A percentile compares a stretch with the other conserved stretches of the same genome.
Evolutionary conservation across 2,797 vertebrate genomes (phyloP).

Genomic region (Oreortyx pictus): DNA sequence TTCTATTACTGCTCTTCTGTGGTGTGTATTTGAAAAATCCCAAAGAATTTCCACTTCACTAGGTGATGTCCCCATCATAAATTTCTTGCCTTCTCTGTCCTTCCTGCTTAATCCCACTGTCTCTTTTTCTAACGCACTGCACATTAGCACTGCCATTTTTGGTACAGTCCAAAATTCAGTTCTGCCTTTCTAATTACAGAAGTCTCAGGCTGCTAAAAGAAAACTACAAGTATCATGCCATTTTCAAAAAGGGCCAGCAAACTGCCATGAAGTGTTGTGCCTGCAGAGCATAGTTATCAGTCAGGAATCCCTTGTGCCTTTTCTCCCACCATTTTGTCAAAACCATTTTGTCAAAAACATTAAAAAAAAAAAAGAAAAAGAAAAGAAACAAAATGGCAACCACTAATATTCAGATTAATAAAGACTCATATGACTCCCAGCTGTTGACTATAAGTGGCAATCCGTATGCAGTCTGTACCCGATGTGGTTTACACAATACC

Average conservation of each 20-base stretch:
- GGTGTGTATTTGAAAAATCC: constrained; percentile 57
- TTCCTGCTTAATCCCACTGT: constrained; percentile 48
- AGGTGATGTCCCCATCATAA: constrained; percentile 57
- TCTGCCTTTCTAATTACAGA: not conserved
- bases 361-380: not conserved
- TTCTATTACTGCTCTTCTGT: constrained; percentile 28
- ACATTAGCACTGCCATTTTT: constrained; percentile 60
- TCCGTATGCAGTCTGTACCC: constrained; percentile 31
- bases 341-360: not conserved
- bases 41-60: constrained; percentile 49
- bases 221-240: not conserved
- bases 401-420: constrained; percentile 59
- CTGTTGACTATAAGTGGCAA: constrained; percentile 64
- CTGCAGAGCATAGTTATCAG: not conserved
- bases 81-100: constrained; percentile 40
- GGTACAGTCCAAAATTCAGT: constrained; percentile 48
- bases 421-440: constrained; percentile 53
- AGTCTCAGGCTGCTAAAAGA: constrained; percentile 40
- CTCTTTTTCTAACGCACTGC: constrained; percentile 35
- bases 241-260: not conserved
- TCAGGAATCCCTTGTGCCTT: not conserved
- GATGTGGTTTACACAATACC: constrained; percentile 42
- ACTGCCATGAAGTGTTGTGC: not conserved
- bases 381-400: constrained; percentile 64
- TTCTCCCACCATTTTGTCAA: constrained; percentile 56